A percentile compares a stretch with the other conserved stretches of the same genome.
phyloP scores from a whole-genome alignment of 2,797 vertebrate species.

The Enteromius paludinosus region DNA sequence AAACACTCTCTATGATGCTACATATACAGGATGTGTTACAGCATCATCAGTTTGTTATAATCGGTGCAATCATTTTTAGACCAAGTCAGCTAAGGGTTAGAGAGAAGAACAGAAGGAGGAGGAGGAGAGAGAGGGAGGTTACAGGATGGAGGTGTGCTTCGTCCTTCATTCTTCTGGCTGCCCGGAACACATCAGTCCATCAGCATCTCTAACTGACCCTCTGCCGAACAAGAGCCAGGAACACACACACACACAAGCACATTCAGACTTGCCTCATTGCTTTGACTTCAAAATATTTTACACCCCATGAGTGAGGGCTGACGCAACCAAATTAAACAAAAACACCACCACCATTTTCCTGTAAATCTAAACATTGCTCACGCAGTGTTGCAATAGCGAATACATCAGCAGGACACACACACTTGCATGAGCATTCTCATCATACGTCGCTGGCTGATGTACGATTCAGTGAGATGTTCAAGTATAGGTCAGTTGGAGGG shows the following conservation, averaged over 20 bases:
- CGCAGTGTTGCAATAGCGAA: background rate
- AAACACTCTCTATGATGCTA: slow-evolving; percentile 25
- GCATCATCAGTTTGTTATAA: slow-evolving; percentile 7
- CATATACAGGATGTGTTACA: slow-evolving; percentile 24
- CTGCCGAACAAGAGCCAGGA: slow-evolving; percentile 52
- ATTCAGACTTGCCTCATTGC: background rate
- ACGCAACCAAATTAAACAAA: slow-evolving; percentile 21
- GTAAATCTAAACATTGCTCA: slow-evolving; percentile 18
- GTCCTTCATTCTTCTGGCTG: slow-evolving; percentile 68
- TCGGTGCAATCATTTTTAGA: slow-evolving; percentile 9
- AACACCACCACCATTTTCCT: slow-evolving; percentile 25
- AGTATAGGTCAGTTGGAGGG: slow-evolving; percentile 44
- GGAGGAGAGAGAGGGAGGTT: slow-evolving; percentile 51
- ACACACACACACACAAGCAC: slow-evolving; percentile 35
- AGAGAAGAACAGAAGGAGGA: slow-evolving; percentile 18
- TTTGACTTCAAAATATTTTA: slow-evolving; percentile 27
- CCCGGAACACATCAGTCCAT: slow-evolving; percentile 74
- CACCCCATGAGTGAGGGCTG: slow-evolving; percentile 10
- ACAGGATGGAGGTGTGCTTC: slow-evolving; percentile 72
- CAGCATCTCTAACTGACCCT: slow-evolving; percentile 62
- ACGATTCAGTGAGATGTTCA: slow-evolving; percentile 56
- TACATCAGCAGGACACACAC: slow-evolving; percentile 6
- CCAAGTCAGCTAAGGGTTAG: slow-evolving; percentile 23
- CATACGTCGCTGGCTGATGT: slow-evolving; percentile 36
- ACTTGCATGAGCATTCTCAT: slow-evolving; percentile 19